phyloP scores from a whole-genome alignment of 1,140 invertebrate species.

The Acromyrmex charruanus region DNA sequence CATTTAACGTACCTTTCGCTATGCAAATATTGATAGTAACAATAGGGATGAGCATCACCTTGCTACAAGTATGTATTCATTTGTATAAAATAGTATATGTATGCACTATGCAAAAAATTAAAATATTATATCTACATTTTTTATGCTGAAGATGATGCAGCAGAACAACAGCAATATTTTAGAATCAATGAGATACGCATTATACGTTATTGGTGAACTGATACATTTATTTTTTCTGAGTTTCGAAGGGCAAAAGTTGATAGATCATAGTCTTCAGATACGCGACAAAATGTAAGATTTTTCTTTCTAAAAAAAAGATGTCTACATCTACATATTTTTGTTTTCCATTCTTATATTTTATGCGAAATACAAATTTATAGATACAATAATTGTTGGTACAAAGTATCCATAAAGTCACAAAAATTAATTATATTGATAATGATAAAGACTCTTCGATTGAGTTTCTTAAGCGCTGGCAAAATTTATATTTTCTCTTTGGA shows the following conservation, averaged over 20 bases:
- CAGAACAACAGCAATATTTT: neutral
- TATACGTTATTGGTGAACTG: constrained; percentile 50
- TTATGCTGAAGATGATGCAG: neutral
- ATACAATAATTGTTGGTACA: constrained; percentile 36
- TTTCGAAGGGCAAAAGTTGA: constrained; percentile 68
- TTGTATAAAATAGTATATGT: neutral
- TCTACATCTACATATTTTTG: neutral
- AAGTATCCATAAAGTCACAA: constrained; percentile 16
- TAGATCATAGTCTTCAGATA: constrained; percentile 66
- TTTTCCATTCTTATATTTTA: neutral
- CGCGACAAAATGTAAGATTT: constrained; percentile 53
- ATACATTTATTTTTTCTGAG: constrained; percentile 67
- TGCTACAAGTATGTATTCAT: constrained; percentile 32
- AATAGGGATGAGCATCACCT: constrained; percentile 14
- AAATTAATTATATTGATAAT: constrained; percentile 33
- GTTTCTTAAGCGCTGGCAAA: constrained; percentile 33
- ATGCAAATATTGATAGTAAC: constrained; percentile 19
- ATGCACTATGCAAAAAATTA: neutral
- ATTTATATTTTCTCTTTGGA: constrained; percentile 39
- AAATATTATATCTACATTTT: neutral
- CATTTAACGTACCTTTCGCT: constrained; percentile 7
- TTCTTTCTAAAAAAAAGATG: neutral
- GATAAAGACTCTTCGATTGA: constrained; percentile 1
- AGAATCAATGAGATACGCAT: constrained; percentile 10
- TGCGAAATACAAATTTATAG: constrained; percentile 11